A percentile compares a stretch with the other conserved stretches of the same genome.
Conservation (phyloP, 2,797 vertebrate species). For the Myiotriccus ornatus region DNA sequence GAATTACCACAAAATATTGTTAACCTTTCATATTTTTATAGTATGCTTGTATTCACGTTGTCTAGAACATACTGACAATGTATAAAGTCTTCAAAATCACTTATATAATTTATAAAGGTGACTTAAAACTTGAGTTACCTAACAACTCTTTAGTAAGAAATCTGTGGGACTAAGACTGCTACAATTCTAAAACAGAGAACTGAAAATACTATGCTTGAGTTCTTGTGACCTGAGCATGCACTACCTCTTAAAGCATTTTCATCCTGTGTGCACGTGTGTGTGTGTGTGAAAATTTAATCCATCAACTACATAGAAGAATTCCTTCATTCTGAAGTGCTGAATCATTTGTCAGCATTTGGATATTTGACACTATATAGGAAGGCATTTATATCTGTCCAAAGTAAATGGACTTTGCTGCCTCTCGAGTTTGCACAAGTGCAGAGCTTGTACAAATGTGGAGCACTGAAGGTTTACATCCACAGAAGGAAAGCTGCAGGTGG, state of each 20-base stretch:
- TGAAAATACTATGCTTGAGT: neutral
- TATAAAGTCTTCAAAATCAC: neutral
- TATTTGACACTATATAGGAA: neutral
- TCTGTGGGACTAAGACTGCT: neutral
- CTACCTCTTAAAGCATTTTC: neutral
- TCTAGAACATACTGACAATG: neutral
- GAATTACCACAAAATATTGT: neutral
- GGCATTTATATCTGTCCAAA: neutral
- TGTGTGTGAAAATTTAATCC: neutral
- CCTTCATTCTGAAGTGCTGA: neutral
- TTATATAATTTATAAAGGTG: neutral
- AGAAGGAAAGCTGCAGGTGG: neutral
- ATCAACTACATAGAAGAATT: neutral
- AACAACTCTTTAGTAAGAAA: neutral
- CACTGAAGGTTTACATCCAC: neutral
- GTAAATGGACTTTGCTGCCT: neutral
- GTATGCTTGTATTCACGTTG: neutral
- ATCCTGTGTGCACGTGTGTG: neutral
- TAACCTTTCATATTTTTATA: neutral
- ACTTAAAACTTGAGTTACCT: neutral
- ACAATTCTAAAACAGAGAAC: neutral
- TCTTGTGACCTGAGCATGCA: neutral
- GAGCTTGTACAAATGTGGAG: neutral
- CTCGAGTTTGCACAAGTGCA: neutral
- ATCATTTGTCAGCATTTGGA: neutral